Evolutionary conservation across 1,140 invertebrate genomes (phyloP), one percentile per base, ranked within the genome.

Genomic region (Scaptomyza pallida): DNA sequence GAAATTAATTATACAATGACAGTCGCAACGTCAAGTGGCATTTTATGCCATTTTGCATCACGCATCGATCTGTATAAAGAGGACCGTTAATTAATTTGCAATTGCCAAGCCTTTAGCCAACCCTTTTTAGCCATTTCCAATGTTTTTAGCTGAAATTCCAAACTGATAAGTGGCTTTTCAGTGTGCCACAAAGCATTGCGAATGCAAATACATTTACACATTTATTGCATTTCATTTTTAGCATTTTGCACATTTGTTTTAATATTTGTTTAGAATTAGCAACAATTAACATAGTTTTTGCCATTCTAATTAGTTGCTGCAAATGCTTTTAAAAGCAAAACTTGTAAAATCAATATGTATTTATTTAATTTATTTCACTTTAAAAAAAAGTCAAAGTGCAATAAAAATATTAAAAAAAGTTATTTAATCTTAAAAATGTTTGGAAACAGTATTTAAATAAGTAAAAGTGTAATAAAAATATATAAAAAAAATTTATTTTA

Each of bases 1-100:
- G 73, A 68, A 50, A 74, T 85, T 9, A 80, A 86, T 86, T 86
- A 83, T 80, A 72, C 68, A 85, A 72, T 69, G 45, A 43, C 41
- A 50, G 50, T 10, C 17, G 23, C 1, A n/a, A 26, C 5, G 50
- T 47, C 59, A 75, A 63, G 21, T 81, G 72, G 43, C n/a, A 41
- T 45, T 60, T 30, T 30, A 30, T 30, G 15, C 23, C 44, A 44
- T 15, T 23, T 26, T 45, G 43, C 54, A n/a, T n/a, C 5, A 43
- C 23, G 26, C 26, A 30, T 6, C 23, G 23, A 26, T 21, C 2
- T 21, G 4, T 6, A 51, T 17, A 40, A 67, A 60, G 45, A 48
- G 51, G 43, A n/a, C 21, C 48, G n/a, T 37, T 26, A 43, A 50
- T 70, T 64, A 65, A 57, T 54, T 70, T 56, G 17, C 35, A 54